These are phyloP conservation scores for Protodeltote pygarga DNA, from an alignment of 2,888 invertebrate genomes.

Conservation along the genomic window DNA sequence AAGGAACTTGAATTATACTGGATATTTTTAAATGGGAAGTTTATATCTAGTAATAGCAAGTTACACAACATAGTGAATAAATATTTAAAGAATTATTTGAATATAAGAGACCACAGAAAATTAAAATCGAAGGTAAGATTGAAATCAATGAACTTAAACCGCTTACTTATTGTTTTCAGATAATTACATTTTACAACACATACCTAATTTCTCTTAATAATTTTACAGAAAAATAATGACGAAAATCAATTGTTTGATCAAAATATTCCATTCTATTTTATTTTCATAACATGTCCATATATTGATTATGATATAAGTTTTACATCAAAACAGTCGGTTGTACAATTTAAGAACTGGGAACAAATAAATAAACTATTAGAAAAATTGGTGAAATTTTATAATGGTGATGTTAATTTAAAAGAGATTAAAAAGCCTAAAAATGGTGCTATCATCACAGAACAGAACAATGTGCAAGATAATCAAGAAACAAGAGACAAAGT, in stretches of 20 bases:
- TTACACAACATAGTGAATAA: slow-evolving; percentile 65
- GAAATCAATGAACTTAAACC: background rate
- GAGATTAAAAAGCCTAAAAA: slow-evolving; percentile 37
- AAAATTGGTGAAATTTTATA: slow-evolving; percentile 69
- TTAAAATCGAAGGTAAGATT: slow-evolving; percentile 59
- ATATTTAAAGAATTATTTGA: slow-evolving; percentile 51
- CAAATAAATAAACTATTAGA: slow-evolving; percentile 65
- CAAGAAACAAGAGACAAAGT: slow-evolving; percentile 65
- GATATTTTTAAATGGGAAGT: slow-evolving; percentile 89
- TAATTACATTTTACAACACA: background rate
- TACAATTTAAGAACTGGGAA: slow-evolving; percentile 87
- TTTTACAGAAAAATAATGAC: slow-evolving; percentile 52
- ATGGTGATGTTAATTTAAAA: slow-evolving; percentile 59
- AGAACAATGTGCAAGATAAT: slow-evolving; percentile 25
- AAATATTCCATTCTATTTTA: slow-evolving; percentile 77
- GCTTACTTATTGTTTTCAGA: background rate
- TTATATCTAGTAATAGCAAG: slow-evolving; percentile 78
- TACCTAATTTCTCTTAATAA: slow-evolving; percentile 2
- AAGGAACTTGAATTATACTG: slow-evolving; percentile 70
- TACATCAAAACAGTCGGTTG: slow-evolving; percentile 75
- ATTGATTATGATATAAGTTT: slow-evolving; percentile 84
- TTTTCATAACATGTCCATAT: slow-evolving; percentile 86
- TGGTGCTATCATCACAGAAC: background rate
- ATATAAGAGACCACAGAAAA: slow-evolving; percentile 36
- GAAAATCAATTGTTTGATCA: slow-evolving; percentile 37